Percentiles rank a stretch among this genome's conserved stretches.
Evolutionary conservation across 2,797 vertebrate species (phyloP).

Genomic region (Menidia menidia): DNA sequence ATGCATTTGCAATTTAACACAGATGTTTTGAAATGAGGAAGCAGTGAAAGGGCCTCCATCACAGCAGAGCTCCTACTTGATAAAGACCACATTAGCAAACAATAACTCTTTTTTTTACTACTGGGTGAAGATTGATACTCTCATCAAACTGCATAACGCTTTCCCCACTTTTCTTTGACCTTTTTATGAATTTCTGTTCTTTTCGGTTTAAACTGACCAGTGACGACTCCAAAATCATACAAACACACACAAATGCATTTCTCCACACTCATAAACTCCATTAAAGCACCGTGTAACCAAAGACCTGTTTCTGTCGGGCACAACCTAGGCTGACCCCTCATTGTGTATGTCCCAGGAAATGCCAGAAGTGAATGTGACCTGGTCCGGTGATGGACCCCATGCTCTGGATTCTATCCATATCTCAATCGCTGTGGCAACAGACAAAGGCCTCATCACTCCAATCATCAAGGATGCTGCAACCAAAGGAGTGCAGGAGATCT

Average conservation of each 20-base stretch:
- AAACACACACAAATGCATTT: background rate
- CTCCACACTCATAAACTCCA: background rate
- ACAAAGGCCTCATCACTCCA: constrained; percentile 93
- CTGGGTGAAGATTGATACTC: too few relatives aligned
- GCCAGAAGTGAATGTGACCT: constrained; percentile 93
- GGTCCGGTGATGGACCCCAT: constrained; percentile 88
- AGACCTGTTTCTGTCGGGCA: background rate
- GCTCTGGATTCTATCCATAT: constrained; percentile 91
- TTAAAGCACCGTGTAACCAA: background rate
- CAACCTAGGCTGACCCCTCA: constrained; percentile 16
- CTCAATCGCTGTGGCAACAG: constrained; percentile 93
- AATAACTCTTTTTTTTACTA: too few relatives aligned
- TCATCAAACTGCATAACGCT: too few relatives aligned
- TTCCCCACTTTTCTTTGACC: background rate
- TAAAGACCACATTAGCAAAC: too few relatives aligned
- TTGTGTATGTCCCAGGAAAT: constrained; percentile 85
- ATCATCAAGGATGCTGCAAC: constrained; percentile 91
- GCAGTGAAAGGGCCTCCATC: too few relatives aligned
- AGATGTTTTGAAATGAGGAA: too few relatives aligned
- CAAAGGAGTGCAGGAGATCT: constrained; percentile 93
- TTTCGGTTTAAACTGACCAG: background rate
- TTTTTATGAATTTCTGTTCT: background rate
- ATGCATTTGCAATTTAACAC: too few relatives aligned
- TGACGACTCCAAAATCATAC: background rate
- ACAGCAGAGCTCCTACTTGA: too few relatives aligned